Base-by-base conservation (phyloP, 2,888 invertebrate species). In the Acronicta psi region DNA sequence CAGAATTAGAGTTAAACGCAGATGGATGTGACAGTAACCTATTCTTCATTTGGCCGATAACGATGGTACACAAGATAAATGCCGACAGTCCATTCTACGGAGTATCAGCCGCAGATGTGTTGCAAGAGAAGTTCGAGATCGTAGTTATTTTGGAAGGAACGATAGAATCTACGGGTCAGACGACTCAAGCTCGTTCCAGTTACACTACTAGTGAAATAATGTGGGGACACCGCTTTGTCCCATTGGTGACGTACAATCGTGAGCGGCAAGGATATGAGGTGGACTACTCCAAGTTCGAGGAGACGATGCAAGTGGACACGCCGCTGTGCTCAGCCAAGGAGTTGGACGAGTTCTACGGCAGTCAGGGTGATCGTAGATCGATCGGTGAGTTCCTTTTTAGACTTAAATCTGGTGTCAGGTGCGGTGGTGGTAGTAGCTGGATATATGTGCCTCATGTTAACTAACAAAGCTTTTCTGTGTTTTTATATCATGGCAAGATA, bases 21-120 rank as follows among this genome's bases (percentile, higher is more conserved):
- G 97, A 98, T 83, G 97, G 97, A 59, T 97, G 97, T 79, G 96
- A 96, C 73, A 97, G 97, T 72, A 96, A 97, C 76, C 92, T 99
- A 17, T 98, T 99, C 92, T 97, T 99, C 85, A 98, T 98, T 74
- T 99, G 98, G 98, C 98, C 99, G 0, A 97, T 98, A 85, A 98
- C 97, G 1, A 96, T 98, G 81, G 97, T 98, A 36, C 99, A 99
- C 85, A 95, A 95, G 81, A 98, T 99, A 82, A 97, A 98, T 85
- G 96, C 95, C 0, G 93, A 95, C 31, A 98, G 97, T 82, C 99
- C 99, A 0, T 96, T 99, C 77, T 98, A 97, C 89, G 96, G 96
- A 58, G 96, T 98, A 82, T 96, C 97, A 0, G 97, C 98, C 0
- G 96, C 97, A 40, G 98, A 98, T 83, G 95, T 98, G 81, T 94